phyloP scores from a whole-genome alignment of 2,888 invertebrate genomes.

The Caenorhabditis parvicauda region DNA sequence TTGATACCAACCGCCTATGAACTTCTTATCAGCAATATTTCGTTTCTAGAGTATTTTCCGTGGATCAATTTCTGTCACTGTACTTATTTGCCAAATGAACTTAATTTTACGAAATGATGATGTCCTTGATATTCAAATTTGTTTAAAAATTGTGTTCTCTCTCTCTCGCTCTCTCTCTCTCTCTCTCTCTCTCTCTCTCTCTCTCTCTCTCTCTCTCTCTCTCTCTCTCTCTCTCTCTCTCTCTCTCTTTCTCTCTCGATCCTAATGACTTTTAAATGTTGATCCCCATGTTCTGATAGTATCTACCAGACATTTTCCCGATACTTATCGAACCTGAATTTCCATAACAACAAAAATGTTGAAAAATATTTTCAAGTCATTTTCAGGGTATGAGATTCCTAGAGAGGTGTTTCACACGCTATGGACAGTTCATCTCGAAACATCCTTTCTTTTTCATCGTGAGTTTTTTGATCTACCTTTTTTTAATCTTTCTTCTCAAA shows the following conservation, averaged over 20 bases:
- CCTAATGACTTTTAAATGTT: conserved; percentile 32
- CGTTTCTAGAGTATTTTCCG: conserved; percentile 8
- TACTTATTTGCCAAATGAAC: conserved; percentile 52
- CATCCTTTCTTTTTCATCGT: conserved; percentile 58
- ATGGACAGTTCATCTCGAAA: conserved; percentile 50
- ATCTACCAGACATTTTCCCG: no score
- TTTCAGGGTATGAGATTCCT: conserved; percentile 47
- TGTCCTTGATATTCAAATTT: conserved; percentile 54
- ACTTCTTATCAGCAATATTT: background rate
- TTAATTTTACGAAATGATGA: conserved; percentile 55
- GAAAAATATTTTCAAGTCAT: no score
- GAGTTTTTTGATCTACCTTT: no score
- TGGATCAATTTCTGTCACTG: conserved; percentile 42
- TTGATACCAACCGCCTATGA: no score
- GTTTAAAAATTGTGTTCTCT: conserved; percentile 41
- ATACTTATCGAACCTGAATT: no score
- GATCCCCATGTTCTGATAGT: no score
- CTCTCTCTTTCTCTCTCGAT: no score
- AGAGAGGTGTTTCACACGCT: conserved; percentile 49
- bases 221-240: no score
- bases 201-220: no score
- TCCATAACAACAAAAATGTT: no score
- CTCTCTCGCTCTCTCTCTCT: no score
- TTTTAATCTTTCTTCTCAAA: no score
- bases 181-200: conserved; percentile 9